Conservation (phyloP, 2,797 vertebrate species). For the Gallirallus australis region DNA sequence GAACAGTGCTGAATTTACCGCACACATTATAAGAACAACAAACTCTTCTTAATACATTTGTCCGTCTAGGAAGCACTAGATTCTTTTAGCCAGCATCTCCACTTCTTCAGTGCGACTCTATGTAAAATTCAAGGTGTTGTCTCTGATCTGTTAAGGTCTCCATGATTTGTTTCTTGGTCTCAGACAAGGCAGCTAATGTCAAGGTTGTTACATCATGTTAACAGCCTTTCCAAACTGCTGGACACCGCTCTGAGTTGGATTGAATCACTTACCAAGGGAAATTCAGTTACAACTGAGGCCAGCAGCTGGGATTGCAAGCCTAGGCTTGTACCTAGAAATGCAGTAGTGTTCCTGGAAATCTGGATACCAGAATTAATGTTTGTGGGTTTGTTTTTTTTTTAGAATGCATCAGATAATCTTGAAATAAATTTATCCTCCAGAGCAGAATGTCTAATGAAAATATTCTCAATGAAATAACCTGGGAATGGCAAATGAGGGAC, state of each 20-base stretch:
- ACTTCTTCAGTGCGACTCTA: neutral
- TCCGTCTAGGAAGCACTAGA: neutral
- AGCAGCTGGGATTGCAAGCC: neutral
- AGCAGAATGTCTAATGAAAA: neutral
- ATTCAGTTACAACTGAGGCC: neutral
- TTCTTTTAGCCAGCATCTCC: neutral
- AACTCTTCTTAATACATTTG: neutral
- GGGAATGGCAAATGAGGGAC: neutral
- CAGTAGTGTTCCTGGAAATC: neutral
- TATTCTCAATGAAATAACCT: neutral
- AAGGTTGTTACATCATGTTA: slow-evolving; percentile 14
- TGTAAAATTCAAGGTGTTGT: neutral
- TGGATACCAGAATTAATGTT: neutral
- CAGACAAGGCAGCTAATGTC: neutral
- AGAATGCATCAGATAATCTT: neutral
- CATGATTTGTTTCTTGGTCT: slow-evolving; percentile 17
- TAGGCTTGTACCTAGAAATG: neutral
- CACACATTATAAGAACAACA: neutral
- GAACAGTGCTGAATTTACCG: neutral
- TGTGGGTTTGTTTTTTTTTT: neutral
- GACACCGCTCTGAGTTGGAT: neutral
- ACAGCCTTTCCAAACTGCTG: slow-evolving; percentile 7
- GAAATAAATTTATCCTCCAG: neutral
- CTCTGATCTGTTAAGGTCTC: neutral
- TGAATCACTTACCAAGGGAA: neutral